A percentile compares a stretch with the other conserved stretches of the same genome.
Conservation (phyloP, 2,888 invertebrate species). For the Dasysyrphus albostriatus region DNA sequence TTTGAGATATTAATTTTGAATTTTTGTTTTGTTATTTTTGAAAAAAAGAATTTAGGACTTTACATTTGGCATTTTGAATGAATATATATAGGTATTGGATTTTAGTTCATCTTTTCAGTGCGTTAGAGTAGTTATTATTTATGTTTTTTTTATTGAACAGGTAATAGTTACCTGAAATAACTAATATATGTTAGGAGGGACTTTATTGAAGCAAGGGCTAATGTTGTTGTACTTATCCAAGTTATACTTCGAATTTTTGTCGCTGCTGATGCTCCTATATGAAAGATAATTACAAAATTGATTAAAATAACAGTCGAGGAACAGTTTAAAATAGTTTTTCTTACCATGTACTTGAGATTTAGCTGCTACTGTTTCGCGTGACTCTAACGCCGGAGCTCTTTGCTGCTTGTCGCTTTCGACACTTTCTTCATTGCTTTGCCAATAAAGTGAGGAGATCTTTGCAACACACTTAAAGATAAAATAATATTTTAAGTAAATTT, state of each 20-base stretch:
- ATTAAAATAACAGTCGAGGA: neutral
- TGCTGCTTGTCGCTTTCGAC: conserved; percentile 91
- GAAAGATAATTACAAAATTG: neutral
- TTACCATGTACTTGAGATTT: conserved; percentile 89
- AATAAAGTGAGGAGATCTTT: conserved; percentile 93
- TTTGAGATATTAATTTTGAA: conserved; percentile 35
- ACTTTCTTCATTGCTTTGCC: conserved; percentile 94
- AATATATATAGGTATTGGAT: conserved; percentile 22
- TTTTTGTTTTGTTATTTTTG: conserved; percentile 8
- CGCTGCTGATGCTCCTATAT: conserved; percentile 60
- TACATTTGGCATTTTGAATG: conserved; percentile 71
- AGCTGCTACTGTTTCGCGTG: conserved; percentile 88
- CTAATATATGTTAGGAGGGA: conserved; percentile 60
- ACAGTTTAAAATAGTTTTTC: neutral
- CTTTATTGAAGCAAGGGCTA: conserved; percentile 56
- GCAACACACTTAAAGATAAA: conserved; percentile 88
- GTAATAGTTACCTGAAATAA: conserved; percentile 67
- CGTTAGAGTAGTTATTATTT: conserved; percentile 18
- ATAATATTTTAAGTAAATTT: neutral
- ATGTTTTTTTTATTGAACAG: neutral
- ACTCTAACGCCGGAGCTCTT: conserved; percentile 90
- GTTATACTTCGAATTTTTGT: conserved; percentile 17
- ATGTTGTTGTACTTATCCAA: conserved; percentile 54
- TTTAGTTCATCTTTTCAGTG: conserved; percentile 63
- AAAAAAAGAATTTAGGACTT: conserved; percentile 64